Percentiles rank a stretch among this genome's conserved stretches.
Evolutionary conservation across 2,797 vertebrate species (phyloP).

Genomic region (Lerista edwardsae): DNA sequence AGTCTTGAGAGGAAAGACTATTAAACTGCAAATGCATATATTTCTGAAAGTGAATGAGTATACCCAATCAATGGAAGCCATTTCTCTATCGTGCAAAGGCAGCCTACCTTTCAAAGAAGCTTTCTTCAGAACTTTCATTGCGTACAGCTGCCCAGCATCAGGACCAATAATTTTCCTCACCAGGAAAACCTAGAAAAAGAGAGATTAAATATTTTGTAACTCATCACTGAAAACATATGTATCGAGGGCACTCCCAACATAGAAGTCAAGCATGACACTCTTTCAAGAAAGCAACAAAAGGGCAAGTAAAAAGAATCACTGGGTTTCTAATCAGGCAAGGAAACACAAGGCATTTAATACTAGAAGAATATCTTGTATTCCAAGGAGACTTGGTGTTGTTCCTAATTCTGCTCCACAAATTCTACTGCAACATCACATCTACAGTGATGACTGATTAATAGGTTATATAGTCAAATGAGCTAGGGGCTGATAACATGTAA

Average conservation of each 20-base stretch:
- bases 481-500: fast-evolving
- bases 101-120: slow-evolving; percentile 95
- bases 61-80: not conserved
- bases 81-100: not conserved
- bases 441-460: not conserved
- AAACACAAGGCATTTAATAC: not conserved
- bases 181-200: slow-evolving; percentile 89
- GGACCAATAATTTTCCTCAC: slow-evolving; percentile 94
- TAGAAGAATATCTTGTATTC: not conserved
- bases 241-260: not conserved
- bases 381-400: not conserved
- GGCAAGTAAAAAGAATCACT: not conserved
- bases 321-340: not conserved
- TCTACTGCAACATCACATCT: not conserved
- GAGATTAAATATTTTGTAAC: not conserved
- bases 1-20: too few species aligned
- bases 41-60: not conserved
- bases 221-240: not conserved
- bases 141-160: slow-evolving; percentile 96
- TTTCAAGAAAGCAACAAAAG: not conserved
- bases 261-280: not conserved
- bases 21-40: not conserved
- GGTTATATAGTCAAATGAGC: not conserved
- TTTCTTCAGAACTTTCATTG: slow-evolving; percentile 99
- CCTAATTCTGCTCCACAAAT: not conserved